Percentiles rank a stretch among this genome's conserved stretches.
Conservation (phyloP, 2,888 invertebrate genomes). For the Phrixothrix hirtus region DNA sequence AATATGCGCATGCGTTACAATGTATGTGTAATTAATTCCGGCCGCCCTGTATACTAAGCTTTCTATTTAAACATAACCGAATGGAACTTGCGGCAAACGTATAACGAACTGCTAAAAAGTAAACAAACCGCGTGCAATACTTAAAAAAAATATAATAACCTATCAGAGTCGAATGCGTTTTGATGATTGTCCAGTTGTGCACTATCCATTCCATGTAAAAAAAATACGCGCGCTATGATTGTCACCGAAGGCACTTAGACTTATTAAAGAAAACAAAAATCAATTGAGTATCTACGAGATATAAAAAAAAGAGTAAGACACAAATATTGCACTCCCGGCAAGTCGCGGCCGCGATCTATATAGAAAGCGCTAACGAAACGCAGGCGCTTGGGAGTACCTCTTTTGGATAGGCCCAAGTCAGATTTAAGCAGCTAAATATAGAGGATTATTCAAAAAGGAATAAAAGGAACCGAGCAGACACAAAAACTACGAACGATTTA, state of each 20-base stretch:
- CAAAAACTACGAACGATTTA: constrained; percentile 12
- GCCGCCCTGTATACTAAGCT: too few species aligned
- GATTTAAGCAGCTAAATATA: constrained; percentile 21
- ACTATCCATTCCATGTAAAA: constrained; percentile 1
- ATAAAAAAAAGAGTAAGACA: too few species aligned
- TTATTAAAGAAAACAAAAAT: too few species aligned
- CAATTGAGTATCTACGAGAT: too few species aligned
- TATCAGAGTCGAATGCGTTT: not conserved
- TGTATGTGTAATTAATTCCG: too few species aligned
- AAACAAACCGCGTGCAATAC: constrained; percentile 7
- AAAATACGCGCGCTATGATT: too few species aligned
- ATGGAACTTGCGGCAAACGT: too few species aligned
- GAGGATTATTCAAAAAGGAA: constrained; percentile 15
- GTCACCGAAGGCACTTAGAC: not conserved
- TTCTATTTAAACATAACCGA: too few species aligned
- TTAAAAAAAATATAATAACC: not conserved
- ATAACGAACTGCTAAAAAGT: too few species aligned
- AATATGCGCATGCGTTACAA: too few species aligned
- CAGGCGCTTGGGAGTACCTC: constrained; percentile 25
- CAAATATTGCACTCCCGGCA: too few species aligned
- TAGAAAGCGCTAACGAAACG: constrained; percentile 12
- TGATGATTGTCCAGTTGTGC: not conserved
- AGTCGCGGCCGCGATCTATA: constrained; percentile 15
- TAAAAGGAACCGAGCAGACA: constrained; percentile 5
- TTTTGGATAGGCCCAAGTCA: constrained; percentile 18